These are phyloP conservation scores for Pithys albifrons DNA, from an alignment of 2,113 vertebrate species.

Conservation along the genomic window DNA sequence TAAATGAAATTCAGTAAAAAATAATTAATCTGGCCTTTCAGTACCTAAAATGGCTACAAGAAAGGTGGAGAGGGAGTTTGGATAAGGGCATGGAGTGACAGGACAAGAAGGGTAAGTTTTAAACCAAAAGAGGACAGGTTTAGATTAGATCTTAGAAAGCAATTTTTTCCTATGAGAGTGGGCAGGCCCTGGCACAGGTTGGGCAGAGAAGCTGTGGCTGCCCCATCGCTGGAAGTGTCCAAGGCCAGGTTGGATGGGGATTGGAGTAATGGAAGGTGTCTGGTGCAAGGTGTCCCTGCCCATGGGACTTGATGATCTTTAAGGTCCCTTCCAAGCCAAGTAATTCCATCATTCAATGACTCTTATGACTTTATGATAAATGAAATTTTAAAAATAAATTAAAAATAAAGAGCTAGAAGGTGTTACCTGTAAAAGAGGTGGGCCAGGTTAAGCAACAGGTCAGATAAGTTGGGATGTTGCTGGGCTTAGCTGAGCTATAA, in stretches of 20 bases:
- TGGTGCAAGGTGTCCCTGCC: rapidly evolving
- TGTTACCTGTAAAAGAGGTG: neutral
- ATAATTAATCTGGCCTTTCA: neutral
- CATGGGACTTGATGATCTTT: neutral
- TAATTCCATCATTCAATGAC: neutral
- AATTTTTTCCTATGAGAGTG: neutral
- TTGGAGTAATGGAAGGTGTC: neutral
- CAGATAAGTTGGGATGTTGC: neutral
- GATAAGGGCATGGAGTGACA: neutral
- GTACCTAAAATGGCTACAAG: too few relatives aligned
- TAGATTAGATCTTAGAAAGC: neutral
- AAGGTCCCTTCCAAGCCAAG: neutral
- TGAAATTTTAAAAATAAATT: neutral
- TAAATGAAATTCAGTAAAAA: neutral
- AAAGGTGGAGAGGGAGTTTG: neutral
- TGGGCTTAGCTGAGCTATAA: neutral
- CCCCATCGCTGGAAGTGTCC: neutral
- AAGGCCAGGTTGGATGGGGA: rapidly evolving
- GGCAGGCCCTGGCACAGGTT: rapidly evolving
- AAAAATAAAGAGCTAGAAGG: neutral
- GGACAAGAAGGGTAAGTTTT: neutral
- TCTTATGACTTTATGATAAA: neutral
- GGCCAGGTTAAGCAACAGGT: neutral
- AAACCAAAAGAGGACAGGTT: neutral
- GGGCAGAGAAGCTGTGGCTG: neutral